These are phyloP conservation scores for Volucella bombylans DNA, from an alignment of 2,888 invertebrate species.

Conservation along the genomic window DNA sequence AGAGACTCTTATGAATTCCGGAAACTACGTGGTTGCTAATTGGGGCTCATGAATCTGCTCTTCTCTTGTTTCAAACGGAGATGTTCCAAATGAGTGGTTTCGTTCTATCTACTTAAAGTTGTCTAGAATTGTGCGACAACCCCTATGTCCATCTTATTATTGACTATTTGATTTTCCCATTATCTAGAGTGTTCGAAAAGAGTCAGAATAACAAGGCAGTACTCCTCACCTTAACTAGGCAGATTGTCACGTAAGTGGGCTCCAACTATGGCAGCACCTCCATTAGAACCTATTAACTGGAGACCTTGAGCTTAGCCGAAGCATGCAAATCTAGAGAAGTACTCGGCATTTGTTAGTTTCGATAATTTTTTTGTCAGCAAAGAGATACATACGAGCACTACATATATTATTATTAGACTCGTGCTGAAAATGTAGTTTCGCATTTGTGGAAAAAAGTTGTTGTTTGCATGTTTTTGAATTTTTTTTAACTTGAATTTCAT, in stretches of 20 bases:
- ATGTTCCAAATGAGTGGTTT: too few relatives aligned
- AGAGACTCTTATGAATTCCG: too few relatives aligned
- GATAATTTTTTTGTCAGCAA: background rate
- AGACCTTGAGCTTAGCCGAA: slow-evolving; percentile 1
- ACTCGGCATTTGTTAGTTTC: slow-evolving; percentile 18
- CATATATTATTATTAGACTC: background rate
- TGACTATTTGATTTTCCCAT: slow-evolving; percentile 34
- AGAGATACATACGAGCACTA: background rate
- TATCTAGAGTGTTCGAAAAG: slow-evolving; percentile 2
- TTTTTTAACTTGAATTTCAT: background rate
- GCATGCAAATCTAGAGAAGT: slow-evolving; percentile 12
- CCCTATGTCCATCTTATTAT: slow-evolving; percentile 10
- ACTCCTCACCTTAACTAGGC: slow-evolving; percentile 7
- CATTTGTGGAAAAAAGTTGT: slow-evolving; percentile 1
- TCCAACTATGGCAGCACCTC: background rate
- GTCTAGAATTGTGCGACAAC: slow-evolving; percentile 27
- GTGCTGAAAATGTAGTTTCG: background rate
- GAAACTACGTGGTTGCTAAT: too few relatives aligned
- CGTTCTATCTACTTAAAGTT: background rate
- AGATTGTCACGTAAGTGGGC: background rate
- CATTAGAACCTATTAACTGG: background rate
- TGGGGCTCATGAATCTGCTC: too few relatives aligned
- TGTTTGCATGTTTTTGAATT: background rate
- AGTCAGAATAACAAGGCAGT: slow-evolving; percentile 11
- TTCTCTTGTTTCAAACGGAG: too few relatives aligned